phyloP scores from a whole-genome alignment of 2,888 invertebrate species.

The Lasius platythorax region DNA sequence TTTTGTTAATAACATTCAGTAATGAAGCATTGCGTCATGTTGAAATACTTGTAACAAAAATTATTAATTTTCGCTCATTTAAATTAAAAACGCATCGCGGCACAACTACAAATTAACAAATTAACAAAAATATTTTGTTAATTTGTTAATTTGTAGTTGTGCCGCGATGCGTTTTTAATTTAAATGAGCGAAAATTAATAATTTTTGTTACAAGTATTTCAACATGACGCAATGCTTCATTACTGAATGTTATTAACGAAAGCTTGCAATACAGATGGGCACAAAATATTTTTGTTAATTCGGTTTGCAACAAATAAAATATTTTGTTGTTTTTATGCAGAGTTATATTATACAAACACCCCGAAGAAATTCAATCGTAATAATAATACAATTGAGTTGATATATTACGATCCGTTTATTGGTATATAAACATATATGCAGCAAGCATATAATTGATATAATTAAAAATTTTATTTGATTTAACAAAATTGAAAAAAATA shows the following conservation, averaged over 20 bases:
- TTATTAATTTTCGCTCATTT: slow-evolving; percentile 36
- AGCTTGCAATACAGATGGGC: slow-evolving; percentile 19
- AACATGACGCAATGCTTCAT: slow-evolving; percentile 28
- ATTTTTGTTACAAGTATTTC: slow-evolving; percentile 45
- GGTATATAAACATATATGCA: background rate
- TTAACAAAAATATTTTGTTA: background rate
- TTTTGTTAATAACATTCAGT: slow-evolving; percentile 47
- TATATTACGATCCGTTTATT: background rate
- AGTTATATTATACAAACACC: background rate
- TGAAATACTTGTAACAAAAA: slow-evolving; percentile 46
- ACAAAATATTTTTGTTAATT: background rate
- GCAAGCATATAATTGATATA: background rate
- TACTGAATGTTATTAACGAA: slow-evolving; percentile 48
- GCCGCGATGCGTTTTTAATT: slow-evolving; percentile 19
- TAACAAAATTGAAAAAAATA: background rate
- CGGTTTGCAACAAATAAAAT: background rate
- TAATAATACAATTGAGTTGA: slow-evolving; percentile 4
- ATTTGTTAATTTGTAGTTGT: background rate
- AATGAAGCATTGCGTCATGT: slow-evolving; percentile 30
- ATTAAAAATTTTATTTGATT: background rate
- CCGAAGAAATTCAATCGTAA: background rate
- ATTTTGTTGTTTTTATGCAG: slow-evolving; percentile 12
- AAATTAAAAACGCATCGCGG: slow-evolving; percentile 19
- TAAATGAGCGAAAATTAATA: slow-evolving; percentile 36
- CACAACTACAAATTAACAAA: background rate